Base-by-base conservation (phyloP, 2,113 vertebrate genomes). In the Indri indri region DNA sequence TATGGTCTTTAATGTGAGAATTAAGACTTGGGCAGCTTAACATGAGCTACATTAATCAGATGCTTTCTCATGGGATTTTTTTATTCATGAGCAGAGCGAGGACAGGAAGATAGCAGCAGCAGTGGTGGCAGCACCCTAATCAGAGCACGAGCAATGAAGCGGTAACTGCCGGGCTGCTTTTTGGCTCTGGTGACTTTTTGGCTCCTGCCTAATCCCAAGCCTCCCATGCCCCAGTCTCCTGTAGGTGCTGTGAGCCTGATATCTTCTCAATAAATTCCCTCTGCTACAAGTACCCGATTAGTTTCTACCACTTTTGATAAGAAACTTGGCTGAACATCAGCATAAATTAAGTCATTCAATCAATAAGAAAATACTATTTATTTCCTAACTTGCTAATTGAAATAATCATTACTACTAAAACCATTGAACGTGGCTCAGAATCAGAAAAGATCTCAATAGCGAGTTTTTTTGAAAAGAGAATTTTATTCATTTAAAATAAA, bases 261-360 rank as follows among this genome's bases (percentile, higher is more conserved):
- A 9, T 2, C 27, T 52, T 68, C 80, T 80, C 63, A 83, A 63
- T 50, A 94, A 71, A 63, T 79, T 95, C 71, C 52, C 52, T 82
- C 37, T 37, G n/a, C 74, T 83, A 90, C 80, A 77, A 87, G 37
- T 70, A 95, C 42, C 30, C 73, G 30, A 18, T 61, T 52, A 20
- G 40, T 83, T 90, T 93, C 90, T 93, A 79, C 45, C 27, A 81
- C 71, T 76, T 86, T 57, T 89, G 81, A 50, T 88, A 91, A 84
- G 86, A 80, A 96, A 61, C 45, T 68, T 87, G 68, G 81, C 54
- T 83, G 61, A 82, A 87, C 40, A 45, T 79, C 34, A 83, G 61
- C 59, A 90, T 87, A 95, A 90, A 93, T 50, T 73, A 96, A 96
- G 52, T 90, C 45, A 59, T 57, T 87, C 61, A 65, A 82, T 61